Conservation (phyloP, 2,888 invertebrate genomes). For the Drosophila heteroneura region DNA sequence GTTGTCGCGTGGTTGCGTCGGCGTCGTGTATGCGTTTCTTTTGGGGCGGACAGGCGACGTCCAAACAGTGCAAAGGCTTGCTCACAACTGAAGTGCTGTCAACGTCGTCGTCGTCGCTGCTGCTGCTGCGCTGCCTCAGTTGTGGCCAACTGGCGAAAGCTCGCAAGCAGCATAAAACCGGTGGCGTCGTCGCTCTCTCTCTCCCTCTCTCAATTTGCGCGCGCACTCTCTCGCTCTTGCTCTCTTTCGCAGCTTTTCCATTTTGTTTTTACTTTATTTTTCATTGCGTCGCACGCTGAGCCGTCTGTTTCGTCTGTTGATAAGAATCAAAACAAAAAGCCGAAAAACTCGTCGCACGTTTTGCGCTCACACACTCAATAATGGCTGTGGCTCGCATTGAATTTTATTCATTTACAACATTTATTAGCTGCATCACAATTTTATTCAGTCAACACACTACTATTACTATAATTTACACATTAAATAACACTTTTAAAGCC, state of each 20-base stretch:
- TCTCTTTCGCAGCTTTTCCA: slow-evolving; percentile 56
- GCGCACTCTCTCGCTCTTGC: slow-evolving; percentile 60
- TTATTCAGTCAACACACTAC: background rate
- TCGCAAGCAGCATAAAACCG: slow-evolving; percentile 45
- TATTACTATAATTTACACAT: background rate
- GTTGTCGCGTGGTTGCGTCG: slow-evolving; percentile 49
- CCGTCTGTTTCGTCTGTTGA: slow-evolving; percentile 64
- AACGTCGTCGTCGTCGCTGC: slow-evolving; percentile 24
- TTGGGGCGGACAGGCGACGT: slow-evolving; percentile 54
- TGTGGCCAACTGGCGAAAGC: slow-evolving; percentile 43
- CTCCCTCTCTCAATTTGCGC: slow-evolving; percentile 12
- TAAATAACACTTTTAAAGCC: background rate
- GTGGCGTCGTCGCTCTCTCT: slow-evolving; percentile 29
- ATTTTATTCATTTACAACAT: background rate
- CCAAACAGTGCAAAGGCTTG: slow-evolving; percentile 80
- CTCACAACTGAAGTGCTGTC: slow-evolving; percentile 76
- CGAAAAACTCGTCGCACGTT: slow-evolving; percentile 56
- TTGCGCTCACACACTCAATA: slow-evolving; percentile 1
- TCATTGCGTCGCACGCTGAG: slow-evolving; percentile 53
- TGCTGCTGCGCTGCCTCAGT: slow-evolving; percentile 41
- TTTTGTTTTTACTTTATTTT: slow-evolving; percentile 74
- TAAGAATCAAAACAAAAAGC: slow-evolving; percentile 83
- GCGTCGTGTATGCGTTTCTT: slow-evolving; percentile 33
- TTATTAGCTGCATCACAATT: too few species aligned
- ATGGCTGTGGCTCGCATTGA: background rate